These are phyloP conservation scores for Drosophila cardini DNA, from an alignment of 1,140 invertebrate species.

Conservation along the genomic window DNA sequence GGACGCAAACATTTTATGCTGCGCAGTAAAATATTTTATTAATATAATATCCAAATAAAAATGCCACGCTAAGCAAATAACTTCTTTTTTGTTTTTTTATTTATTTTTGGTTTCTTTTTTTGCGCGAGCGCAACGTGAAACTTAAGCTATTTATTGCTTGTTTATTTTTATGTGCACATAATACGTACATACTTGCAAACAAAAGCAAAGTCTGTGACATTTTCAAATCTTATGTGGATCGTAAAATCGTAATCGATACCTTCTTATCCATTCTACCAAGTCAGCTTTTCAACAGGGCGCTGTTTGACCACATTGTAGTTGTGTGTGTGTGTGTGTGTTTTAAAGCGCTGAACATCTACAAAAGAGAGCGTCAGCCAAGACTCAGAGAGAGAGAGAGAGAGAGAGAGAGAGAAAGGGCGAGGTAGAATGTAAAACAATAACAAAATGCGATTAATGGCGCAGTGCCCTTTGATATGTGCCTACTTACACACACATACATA, in stretches of 20 bases:
- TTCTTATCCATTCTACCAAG: neutral
- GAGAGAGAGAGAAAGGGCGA: neutral
- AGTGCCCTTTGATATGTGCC: conserved; percentile 50
- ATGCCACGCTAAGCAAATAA: neutral
- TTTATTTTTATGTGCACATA: conserved; percentile 1
- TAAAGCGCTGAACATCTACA: conserved; percentile 8
- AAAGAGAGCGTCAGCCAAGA: neutral
- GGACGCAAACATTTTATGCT: neutral
- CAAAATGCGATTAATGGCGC: conserved; percentile 52
- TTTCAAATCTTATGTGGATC: conserved; percentile 13
- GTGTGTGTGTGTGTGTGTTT: conserved; percentile 11
- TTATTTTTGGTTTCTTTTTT: too few relatives aligned
- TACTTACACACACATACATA: conserved; percentile 3
- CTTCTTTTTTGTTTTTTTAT: neutral
- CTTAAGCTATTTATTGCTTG: neutral
- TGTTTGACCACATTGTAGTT: neutral
- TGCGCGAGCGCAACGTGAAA: conserved; percentile 11
- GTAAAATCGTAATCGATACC: conserved; percentile 47
- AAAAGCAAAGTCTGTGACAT: neutral
- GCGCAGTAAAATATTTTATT: neutral
- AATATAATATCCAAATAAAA: neutral
- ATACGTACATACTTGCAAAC: neutral
- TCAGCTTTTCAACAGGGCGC: neutral
- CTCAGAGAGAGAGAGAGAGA: conserved; percentile 3
- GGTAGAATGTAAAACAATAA: conserved; percentile 9